Conservation (phyloP, 2,797 vertebrate species). For the Sebastes matsubarae region DNA sequence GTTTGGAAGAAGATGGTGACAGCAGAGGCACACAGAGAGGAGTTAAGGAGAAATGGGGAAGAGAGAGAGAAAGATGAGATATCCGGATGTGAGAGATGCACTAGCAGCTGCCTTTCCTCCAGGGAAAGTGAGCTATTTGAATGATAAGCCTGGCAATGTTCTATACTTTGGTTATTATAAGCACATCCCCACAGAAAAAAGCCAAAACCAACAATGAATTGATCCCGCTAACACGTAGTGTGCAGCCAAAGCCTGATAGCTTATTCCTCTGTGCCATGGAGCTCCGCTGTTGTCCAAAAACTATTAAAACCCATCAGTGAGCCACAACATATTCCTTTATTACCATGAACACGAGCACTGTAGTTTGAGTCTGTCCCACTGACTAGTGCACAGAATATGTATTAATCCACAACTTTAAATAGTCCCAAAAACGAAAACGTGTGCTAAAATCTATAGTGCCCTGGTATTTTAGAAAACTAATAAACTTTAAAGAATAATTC, state of each 20-base stretch:
- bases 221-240: background rate
- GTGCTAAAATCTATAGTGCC: background rate
- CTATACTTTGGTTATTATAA: background rate
- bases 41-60: slow-evolving; percentile 14
- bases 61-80: background rate
- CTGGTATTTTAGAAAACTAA: background rate
- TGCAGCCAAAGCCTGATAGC: background rate
- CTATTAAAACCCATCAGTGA: background rate
- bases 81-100: background rate
- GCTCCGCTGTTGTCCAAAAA: background rate
- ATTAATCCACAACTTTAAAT: background rate
- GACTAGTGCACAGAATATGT: background rate
- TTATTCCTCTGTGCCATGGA: background rate
- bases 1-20: slow-evolving; percentile 39
- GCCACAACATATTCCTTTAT: background rate
- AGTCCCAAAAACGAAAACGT: background rate
- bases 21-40: slow-evolving; percentile 13
- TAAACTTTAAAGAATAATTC: background rate
- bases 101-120: background rate
- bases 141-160: background rate
- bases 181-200: background rate
- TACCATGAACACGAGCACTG: background rate
- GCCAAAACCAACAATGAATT: background rate
- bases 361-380: background rate
- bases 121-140: background rate